Evolutionary conservation across 2,888 invertebrate species (phyloP).

Genomic region (Limnephilus marmoratus): DNA sequence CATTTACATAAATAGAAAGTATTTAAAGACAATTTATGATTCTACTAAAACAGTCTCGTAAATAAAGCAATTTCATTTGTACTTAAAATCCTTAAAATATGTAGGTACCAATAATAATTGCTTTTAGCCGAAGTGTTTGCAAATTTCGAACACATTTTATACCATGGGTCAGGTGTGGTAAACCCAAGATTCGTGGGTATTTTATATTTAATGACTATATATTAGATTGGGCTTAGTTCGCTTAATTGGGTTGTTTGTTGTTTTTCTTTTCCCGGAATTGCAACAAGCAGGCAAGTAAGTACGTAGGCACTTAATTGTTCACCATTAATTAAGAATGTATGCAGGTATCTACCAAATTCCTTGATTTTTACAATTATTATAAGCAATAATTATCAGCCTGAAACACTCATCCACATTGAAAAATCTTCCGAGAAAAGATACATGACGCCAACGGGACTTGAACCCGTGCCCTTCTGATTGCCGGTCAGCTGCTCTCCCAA

Average conservation of each 20-base stretch:
- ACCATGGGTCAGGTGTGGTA: slow-evolving; percentile 18
- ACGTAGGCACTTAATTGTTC: background rate
- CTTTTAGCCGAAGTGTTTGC: slow-evolving; percentile 34
- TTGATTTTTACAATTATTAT: too few relatives aligned
- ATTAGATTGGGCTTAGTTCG: background rate
- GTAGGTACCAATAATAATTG: background rate
- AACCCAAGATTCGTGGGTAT: background rate
- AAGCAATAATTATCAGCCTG: too few relatives aligned
- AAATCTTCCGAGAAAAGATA: too few relatives aligned
- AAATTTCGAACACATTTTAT: slow-evolving; percentile 31
- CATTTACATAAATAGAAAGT: slow-evolving; percentile 38
- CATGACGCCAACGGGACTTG: too few relatives aligned
- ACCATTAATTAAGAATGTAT: background rate
- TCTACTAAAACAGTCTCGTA: slow-evolving; percentile 32
- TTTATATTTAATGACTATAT: background rate
- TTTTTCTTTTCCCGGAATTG: background rate
- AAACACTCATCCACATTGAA: too few relatives aligned
- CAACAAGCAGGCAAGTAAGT: background rate
- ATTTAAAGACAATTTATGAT: slow-evolving; percentile 35
- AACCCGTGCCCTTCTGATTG: too few relatives aligned
- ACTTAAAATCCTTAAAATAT: slow-evolving; percentile 3
- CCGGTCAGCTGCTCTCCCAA: too few relatives aligned
- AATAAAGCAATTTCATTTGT: slow-evolving; percentile 34
- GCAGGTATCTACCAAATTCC: background rate
- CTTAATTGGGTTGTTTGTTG: background rate